phyloP scores from a whole-genome alignment of 2,888 invertebrate genomes.

The Achlya flavicornis region DNA sequence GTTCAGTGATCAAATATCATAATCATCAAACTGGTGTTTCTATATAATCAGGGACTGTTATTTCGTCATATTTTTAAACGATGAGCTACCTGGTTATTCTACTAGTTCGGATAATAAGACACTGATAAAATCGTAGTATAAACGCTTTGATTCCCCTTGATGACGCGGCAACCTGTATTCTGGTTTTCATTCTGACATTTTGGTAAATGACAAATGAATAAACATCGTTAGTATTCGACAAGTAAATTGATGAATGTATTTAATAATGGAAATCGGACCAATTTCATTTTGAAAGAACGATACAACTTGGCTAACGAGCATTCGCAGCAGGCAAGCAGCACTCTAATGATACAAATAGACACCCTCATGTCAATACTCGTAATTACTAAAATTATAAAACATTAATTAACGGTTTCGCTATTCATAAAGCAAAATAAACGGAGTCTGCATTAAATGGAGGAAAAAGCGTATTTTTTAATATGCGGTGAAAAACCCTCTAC shows the following conservation, averaged over 20 bases:
- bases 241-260: too few relatives aligned
- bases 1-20: neutral
- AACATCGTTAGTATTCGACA: too few relatives aligned
- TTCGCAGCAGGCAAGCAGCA: neutral
- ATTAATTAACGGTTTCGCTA: conserved; percentile 54
- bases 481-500: conserved; percentile 40
- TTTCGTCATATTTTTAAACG: neutral
- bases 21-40: neutral
- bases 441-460: conserved; percentile 50
- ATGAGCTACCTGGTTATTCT: too few relatives aligned
- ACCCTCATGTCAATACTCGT: neutral
- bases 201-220: too few relatives aligned
- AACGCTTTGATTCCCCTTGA: too few relatives aligned
- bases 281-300: neutral
- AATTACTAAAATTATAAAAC: conserved; percentile 32
- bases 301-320: neutral
- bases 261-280: too few relatives aligned
- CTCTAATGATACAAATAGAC: neutral
- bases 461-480: conserved; percentile 56
- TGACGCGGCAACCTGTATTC: too few relatives aligned
- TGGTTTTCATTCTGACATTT: too few relatives aligned
- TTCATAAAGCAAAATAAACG: conserved; percentile 39
- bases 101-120: too few relatives aligned
- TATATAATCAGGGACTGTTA: neutral
- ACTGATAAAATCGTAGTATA: too few relatives aligned